These are phyloP conservation scores for Onthophagus taurus DNA, from an alignment of 1,140 invertebrate species.

Conservation along the genomic window DNA sequence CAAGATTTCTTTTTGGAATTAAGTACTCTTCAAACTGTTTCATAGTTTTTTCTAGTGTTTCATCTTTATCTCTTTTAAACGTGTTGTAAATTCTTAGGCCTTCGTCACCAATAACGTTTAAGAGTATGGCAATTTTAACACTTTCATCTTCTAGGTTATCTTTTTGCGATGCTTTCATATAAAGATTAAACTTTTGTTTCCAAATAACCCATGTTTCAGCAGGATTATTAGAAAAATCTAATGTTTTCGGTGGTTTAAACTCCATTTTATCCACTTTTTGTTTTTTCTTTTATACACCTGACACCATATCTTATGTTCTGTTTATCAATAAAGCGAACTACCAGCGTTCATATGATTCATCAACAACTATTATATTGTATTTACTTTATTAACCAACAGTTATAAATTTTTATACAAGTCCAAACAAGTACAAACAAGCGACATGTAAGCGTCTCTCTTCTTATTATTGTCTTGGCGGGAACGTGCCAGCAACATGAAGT, in stretches of 20 bases:
- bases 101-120: constrained; percentile 9
- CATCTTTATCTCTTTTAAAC: constrained; percentile 4
- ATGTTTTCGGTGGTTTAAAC: not conserved
- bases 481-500: too few species aligned
- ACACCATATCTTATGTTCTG: too few species aligned
- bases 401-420: too few species aligned
- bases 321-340: too few species aligned
- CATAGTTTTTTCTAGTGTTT: constrained; percentile 4
- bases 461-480: too few species aligned
- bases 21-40: constrained; percentile 5
- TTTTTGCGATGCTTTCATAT: constrained; percentile 1
- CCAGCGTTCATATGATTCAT: too few species aligned
- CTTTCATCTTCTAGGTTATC: constrained; percentile 1
- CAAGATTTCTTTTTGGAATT: not conserved
- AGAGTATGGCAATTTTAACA: constrained; percentile 9
- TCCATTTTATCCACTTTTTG: not conserved
- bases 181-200: not conserved
- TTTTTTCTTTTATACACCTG: constrained; percentile 4
- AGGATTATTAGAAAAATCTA: not conserved
- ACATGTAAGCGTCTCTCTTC: too few species aligned
- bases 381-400: too few species aligned
- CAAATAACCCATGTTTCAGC: not conserved
- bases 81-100: constrained; percentile 9
- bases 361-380: too few species aligned
- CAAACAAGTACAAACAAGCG: too few species aligned